phyloP scores from a whole-genome alignment of 2,113 vertebrate genomes.

The Varanus salvator region DNA sequence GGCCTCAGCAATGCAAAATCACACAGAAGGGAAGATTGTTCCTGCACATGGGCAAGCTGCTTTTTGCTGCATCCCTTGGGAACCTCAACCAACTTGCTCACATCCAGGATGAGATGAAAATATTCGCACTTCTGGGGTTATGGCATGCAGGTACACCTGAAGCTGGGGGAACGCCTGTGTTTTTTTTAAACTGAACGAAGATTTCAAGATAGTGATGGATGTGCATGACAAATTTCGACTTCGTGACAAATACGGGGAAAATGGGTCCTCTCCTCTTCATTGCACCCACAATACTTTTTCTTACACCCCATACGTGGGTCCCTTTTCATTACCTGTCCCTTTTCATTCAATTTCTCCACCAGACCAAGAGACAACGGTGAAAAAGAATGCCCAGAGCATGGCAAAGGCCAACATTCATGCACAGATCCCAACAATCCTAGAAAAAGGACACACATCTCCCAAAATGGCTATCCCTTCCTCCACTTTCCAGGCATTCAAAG shows the following conservation, averaged over 20 bases:
- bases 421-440: too few relatives aligned
- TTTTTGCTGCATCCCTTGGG: background rate
- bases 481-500: background rate
- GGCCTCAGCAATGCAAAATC: background rate
- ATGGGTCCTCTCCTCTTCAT: too few relatives aligned
- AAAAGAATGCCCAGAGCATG: background rate
- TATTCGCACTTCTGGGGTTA: background rate
- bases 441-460: too few relatives aligned
- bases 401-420: background rate
- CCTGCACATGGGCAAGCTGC: background rate
- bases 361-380: background rate
- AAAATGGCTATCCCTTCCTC: background rate
- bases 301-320: background rate
- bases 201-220: background rate
- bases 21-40: background rate
- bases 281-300: background rate
- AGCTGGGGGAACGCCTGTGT: too few relatives aligned
- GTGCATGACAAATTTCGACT: background rate
- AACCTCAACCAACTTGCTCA: too few relatives aligned
- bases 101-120: background rate
- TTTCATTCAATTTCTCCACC: background rate
- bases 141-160: background rate
- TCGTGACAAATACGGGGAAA: background rate
- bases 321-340: background rate
- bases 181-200: background rate